phyloP scores from a whole-genome alignment of 2,113 vertebrate genomes.

The Passer domesticus region DNA sequence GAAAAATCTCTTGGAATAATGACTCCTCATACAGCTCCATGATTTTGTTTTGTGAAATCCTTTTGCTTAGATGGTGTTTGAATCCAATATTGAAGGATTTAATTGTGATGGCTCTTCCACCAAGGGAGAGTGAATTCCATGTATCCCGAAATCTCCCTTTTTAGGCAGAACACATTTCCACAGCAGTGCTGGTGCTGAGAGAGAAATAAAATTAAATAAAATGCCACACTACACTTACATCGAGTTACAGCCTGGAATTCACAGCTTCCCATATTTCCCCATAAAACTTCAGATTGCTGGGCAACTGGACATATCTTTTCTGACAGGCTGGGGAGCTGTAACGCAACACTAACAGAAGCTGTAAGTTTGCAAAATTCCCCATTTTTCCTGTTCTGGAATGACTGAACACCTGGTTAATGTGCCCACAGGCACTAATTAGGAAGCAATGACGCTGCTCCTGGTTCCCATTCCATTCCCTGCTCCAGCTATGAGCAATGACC shows the following conservation, averaged over 20 bases:
- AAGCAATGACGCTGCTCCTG: neutral
- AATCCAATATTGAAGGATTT: neutral
- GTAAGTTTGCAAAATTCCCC: slow-evolving; percentile 6
- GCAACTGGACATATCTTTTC: neutral
- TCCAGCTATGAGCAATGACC: slow-evolving; percentile 54
- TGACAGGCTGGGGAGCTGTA: neutral
- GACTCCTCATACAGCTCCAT: neutral
- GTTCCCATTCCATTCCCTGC: slow-evolving; percentile 53
- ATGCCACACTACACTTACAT: neutral
- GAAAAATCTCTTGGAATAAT: neutral
- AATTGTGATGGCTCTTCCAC: neutral
- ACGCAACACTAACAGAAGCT: neutral
- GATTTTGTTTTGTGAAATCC: neutral
- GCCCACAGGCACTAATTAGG: slow-evolving; percentile 70
- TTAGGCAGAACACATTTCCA: neutral
- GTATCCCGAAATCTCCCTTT: neutral
- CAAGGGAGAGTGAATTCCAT: neutral
- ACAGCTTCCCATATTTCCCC: neutral
- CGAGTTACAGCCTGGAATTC: neutral
- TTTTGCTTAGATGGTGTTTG: neutral
- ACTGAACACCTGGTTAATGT: slow-evolving; percentile 75
- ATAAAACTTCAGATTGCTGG: neutral
- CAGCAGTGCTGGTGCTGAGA: neutral
- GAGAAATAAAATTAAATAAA: neutral
- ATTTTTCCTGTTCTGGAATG: slow-evolving; percentile 40